phyloP scores from a whole-genome alignment of 2,888 invertebrate genomes.

The Idaea dimidiata region DNA sequence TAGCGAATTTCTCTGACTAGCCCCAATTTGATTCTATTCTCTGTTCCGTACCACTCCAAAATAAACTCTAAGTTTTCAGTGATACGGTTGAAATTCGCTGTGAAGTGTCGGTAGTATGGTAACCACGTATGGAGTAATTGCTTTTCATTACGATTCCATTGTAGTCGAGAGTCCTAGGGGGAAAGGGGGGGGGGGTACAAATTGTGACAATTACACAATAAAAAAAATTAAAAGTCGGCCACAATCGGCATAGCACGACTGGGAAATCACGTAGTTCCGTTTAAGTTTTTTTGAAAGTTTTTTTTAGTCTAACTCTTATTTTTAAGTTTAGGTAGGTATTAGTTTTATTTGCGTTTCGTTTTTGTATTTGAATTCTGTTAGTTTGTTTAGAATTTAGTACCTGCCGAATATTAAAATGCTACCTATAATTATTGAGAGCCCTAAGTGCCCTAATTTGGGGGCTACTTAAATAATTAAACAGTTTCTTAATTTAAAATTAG shows the following conservation, averaged over 20 bases:
- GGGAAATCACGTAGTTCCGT: conserved; percentile 13
- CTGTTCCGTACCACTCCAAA: conserved; percentile 30
- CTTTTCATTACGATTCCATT: conserved; percentile 76
- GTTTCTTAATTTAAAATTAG: too few relatives aligned
- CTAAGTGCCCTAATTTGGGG: too few relatives aligned
- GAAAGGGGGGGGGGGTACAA: conserved; percentile 37
- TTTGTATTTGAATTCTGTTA: too few relatives aligned
- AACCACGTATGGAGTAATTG: conserved; percentile 79
- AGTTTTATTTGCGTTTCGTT: too few relatives aligned
- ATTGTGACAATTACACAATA: conserved; percentile 77
- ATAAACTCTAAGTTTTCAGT: conserved; percentile 26
- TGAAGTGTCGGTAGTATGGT: conserved; percentile 40
- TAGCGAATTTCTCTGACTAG: conserved; percentile 63
- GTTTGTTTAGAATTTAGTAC: too few relatives aligned
- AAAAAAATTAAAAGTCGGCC: conserved; percentile 67
- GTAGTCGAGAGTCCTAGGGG: conserved; percentile 49
- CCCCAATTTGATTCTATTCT: conserved; percentile 76
- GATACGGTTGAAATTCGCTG: conserved; percentile 37
- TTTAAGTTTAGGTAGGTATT: background rate
- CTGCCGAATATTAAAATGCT: too few relatives aligned
- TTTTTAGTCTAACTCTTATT: background rate
- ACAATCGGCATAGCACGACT: conserved; percentile 31
- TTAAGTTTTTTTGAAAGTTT: background rate
- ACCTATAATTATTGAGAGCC: too few relatives aligned
- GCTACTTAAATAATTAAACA: too few relatives aligned